Conservation (phyloP, 2,797 vertebrate species). For the Vespertilio murinus region DNA sequence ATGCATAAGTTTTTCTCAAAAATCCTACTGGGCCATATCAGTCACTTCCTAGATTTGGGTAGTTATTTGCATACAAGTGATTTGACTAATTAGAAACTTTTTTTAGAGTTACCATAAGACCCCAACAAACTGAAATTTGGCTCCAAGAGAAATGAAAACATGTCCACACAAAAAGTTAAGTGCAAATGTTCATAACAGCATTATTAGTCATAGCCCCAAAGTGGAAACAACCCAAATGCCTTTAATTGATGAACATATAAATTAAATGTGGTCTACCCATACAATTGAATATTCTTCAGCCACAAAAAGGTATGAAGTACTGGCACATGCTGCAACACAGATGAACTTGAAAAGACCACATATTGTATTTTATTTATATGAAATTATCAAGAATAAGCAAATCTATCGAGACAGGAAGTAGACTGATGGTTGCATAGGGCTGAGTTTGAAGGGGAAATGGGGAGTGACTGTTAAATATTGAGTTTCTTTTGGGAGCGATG, state of each 20-base stretch:
- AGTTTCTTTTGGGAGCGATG: neutral
- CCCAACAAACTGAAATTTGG: neutral
- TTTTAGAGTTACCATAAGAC: neutral
- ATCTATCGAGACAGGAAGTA: neutral
- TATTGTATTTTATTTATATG: neutral
- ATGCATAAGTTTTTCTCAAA: neutral
- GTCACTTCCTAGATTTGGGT: neutral
- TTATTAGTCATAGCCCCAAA: neutral
- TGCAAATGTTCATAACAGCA: neutral
- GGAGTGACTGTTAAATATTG: neutral
- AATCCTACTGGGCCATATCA: neutral
- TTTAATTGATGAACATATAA: constrained; percentile 11
- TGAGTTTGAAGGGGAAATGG: neutral
- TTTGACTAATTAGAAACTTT: neutral
- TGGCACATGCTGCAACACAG: neutral
- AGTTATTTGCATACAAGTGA: neutral
- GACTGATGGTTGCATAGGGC: neutral
- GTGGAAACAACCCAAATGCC: neutral
- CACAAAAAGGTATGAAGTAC: neutral
- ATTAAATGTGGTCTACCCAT: neutral
- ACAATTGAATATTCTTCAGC: neutral
- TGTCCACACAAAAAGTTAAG: neutral
- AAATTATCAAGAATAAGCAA: neutral
- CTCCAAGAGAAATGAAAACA: neutral
- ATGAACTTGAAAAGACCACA: neutral